Evolutionary conservation across 2,888 invertebrate genomes (phyloP), one percentile per base, ranked within the genome.

Genomic region (Heliconius charithonia): DNA sequence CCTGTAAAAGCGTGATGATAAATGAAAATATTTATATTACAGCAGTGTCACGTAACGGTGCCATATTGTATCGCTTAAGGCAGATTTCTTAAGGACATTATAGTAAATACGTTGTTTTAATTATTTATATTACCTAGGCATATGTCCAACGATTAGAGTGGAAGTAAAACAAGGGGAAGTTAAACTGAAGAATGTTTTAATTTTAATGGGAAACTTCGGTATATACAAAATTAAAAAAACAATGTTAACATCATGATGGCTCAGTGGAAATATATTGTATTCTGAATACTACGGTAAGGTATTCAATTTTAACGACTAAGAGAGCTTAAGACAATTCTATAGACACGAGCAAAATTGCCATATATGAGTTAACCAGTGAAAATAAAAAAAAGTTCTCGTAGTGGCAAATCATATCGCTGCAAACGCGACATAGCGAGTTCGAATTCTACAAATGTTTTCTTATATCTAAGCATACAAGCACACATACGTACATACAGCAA

Each of bases 81-180:
- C n/a, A 41, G 27, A 41, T 6, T 25, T 41, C 67, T 67, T 41
- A 67, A 67, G 67, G 67, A 12, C 67, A 41, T 67, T n/a, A 67
- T 25, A 69, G 13, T 25, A 7, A 41, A 69, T 13, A n/a, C n/a
- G 25, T 69, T 25, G 6, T 41, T 41, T 41, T 69, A 69, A 41
- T 25, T 16, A 41, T 25, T 41, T 16, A 41, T 10, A 69, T 69
- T 69, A 25, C n/a, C 25, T 37, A 41, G 7, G 25, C 67, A 69
- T 69, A 69, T 69, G 67, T n/a, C 41, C 22, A 69, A 69, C 3
- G 25, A 69, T 41, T 6, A 67, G 67, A n/a, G n/a, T 41, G 13
- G 25, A 69, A 69, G n/a, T 67, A 37, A 37, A 67, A 12, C 67
- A 4, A 32, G 32, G 66, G 66, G 22, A 22, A 19, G 19, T 19